Percentiles rank a stretch among this genome's conserved stretches.
phyloP scores from a whole-genome alignment of 2,888 invertebrate species.

The Ptychoptera albimana region DNA sequence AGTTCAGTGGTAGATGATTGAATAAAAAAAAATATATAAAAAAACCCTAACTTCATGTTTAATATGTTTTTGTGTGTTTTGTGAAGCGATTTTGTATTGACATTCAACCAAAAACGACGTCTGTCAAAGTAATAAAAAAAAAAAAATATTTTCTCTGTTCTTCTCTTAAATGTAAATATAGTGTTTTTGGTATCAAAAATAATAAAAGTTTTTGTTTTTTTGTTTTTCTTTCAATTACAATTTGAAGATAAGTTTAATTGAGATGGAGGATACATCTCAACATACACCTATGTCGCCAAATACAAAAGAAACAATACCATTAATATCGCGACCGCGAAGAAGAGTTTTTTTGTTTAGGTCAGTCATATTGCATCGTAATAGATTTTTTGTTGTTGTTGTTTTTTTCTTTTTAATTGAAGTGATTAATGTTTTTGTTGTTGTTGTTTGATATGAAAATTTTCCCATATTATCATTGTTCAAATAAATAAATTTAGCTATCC shows the following conservation, averaged over 20 bases:
- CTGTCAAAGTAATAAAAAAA: too few relatives aligned
- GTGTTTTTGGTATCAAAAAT: neutral
- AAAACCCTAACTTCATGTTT: too few relatives aligned
- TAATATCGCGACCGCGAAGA: constrained; percentile 45
- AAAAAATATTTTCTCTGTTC: neutral
- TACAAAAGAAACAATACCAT: constrained; percentile 49
- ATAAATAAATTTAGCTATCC: neutral
- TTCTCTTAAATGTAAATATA: neutral
- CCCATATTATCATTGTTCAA: too few relatives aligned
- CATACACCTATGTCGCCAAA: constrained; percentile 36
- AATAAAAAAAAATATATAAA: too few relatives aligned
- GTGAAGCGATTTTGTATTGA: too few relatives aligned
- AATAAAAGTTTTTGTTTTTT: neutral
- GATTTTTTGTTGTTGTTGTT: constrained; percentile 6
- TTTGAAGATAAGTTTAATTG: constrained; percentile 2
- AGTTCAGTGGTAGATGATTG: too few relatives aligned
- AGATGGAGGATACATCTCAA: constrained; percentile 31
- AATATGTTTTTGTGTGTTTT: too few relatives aligned
- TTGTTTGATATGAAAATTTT: constrained; percentile 3
- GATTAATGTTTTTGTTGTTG: neutral
- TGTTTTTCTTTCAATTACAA: neutral
- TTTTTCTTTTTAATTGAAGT: neutral
- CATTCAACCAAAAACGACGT: too few relatives aligned
- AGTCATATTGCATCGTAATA: constrained; percentile 19
- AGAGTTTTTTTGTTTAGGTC: constrained; percentile 44